Evolutionary conservation across 2,113 vertebrate genomes (phyloP).

Genomic region (Laticauda laticaudata): DNA sequence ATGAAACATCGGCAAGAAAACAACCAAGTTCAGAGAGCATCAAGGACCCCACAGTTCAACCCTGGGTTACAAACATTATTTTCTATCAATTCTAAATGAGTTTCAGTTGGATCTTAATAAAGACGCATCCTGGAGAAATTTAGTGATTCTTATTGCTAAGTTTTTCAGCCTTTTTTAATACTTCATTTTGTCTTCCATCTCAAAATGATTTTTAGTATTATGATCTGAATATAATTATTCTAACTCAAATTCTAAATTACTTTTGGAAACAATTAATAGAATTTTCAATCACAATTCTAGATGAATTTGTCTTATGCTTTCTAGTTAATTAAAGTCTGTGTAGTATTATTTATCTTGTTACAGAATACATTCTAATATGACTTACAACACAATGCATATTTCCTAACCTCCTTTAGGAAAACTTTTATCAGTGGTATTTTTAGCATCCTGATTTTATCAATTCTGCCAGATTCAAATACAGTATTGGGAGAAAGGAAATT

Average conservation of each 20-base stretch:
- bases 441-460: background rate
- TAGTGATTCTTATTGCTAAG: background rate
- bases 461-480: background rate
- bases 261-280: background rate
- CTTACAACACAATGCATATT: background rate
- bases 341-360: background rate
- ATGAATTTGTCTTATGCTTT: background rate
- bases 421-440: background rate
- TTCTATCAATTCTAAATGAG: background rate
- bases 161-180: background rate
- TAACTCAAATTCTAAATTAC: background rate
- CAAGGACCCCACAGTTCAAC: too few relatives aligned
- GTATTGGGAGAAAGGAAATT: background rate
- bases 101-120: background rate
- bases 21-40: too few relatives aligned
- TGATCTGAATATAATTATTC: background rate
- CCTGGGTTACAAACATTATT: background rate
- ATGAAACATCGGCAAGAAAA: background rate
- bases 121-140: background rate
- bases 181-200: background rate
- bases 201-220: background rate
- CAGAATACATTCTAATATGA: background rate
- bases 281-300: background rate
- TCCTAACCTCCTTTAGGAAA: background rate
- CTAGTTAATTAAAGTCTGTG: background rate